Evolutionary conservation across 2,797 vertebrate species (phyloP), one percentile per base, ranked within the genome.

Genomic region (Erithacus rubecula): DNA sequence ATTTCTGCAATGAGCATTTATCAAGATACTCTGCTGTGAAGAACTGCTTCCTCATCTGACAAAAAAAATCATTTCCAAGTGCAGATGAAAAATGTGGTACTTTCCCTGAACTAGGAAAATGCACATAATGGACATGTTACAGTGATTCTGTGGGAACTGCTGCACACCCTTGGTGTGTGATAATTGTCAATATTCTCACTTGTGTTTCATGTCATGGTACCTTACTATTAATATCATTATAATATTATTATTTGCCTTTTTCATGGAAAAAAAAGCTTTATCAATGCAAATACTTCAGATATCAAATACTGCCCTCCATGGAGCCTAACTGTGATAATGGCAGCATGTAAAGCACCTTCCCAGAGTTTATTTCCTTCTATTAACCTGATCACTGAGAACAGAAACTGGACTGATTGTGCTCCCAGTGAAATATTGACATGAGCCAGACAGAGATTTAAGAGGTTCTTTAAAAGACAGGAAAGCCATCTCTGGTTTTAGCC

Each of bases 1-100:
- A 83, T 91, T 91, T 94, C 94, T 90, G 79, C 16, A 16, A 81
- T 72, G 70, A 92, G 89, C 91, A 94, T 91, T 96, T 96, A 95
- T 95, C 93, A 96, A 95, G 91, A 89, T n/a, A 83, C 5, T 78
- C 24, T 46, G 59, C 79, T 56, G 83, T 91, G 85, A 95, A 91
- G 85, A 93, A 83, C 16, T 93, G 85, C 92, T 94, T 94, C 83
- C 91, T 96, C 79, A 84, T 43, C 87, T 91, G 87, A 88, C 84
- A 93, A 90, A 91, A 89, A 75, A 91, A 92, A 74, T 93, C 69
- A 94, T 68, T 94, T 91, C 87, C 89, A 83, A 88, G 87, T 6
- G 36, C 8, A 83, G 89, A 95, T 94, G 89, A 96, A 92, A 96
- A 93, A 94, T 83, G 91, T 62, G 74, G 32, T 62, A 56, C 84